A percentile compares a stretch with the other conserved stretches of the same genome.
Evolutionary conservation across 2,888 invertebrate genomes (phyloP).

Genomic region (Apamea crenata): DNA sequence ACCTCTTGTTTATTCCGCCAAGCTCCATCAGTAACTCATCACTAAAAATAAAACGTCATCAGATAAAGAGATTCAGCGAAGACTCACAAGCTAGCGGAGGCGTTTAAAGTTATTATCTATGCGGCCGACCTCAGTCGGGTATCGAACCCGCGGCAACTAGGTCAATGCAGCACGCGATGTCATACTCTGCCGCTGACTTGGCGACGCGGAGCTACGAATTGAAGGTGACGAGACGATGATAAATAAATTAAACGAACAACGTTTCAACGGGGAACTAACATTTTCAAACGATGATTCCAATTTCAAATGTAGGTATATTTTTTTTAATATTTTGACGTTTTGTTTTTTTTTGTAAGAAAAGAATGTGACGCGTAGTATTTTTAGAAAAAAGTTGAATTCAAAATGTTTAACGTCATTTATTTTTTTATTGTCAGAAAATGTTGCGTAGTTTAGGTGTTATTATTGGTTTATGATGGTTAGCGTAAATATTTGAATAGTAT

Average conservation of each 20-base stretch:
- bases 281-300: slow-evolving; percentile 37
- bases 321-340: slow-evolving; percentile 12
- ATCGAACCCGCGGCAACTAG: slow-evolving; percentile 86
- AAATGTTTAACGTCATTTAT: neutral
- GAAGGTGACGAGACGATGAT: slow-evolving; percentile 65
- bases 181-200: slow-evolving; percentile 73
- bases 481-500: slow-evolving; percentile 46
- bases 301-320: slow-evolving; percentile 8
- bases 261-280: slow-evolving; percentile 20
- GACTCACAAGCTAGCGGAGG: slow-evolving; percentile 78
- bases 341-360: slow-evolving; percentile 22
- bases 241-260: slow-evolving; percentile 58
- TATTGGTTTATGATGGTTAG: slow-evolving; percentile 47
- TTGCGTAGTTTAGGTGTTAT: slow-evolving; percentile 29
- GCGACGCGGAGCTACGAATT: slow-evolving; percentile 72
- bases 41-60: slow-evolving; percentile 68
- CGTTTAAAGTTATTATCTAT: slow-evolving; percentile 82
- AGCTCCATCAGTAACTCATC: slow-evolving; percentile 42
- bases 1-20: slow-evolving; percentile 36
- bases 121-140: slow-evolving; percentile 85
- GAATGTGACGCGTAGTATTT: neutral
- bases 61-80: slow-evolving; percentile 75
- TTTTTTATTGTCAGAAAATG: slow-evolving; percentile 20
- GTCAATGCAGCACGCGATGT: slow-evolving; percentile 87
- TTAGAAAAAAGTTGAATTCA: slow-evolving; percentile 10